phyloP scores from a whole-genome alignment of 2,888 invertebrate genomes.

The Hoplodrina blanda region DNA sequence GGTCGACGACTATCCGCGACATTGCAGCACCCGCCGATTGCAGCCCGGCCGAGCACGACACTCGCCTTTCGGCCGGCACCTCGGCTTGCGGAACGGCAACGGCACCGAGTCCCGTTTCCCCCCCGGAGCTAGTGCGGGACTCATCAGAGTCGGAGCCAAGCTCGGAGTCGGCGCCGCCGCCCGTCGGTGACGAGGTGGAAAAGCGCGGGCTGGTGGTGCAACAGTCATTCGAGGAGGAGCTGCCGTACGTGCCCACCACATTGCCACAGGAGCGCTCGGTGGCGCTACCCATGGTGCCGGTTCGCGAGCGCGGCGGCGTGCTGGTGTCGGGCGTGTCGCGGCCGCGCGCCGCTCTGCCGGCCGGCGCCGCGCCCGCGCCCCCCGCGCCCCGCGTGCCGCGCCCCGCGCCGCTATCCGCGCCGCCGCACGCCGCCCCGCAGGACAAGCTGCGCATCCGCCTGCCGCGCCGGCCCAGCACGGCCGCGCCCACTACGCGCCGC shows the following conservation, averaged over 20 bases:
- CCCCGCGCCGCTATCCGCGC: slow-evolving; percentile 74
- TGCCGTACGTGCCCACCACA: slow-evolving; percentile 97
- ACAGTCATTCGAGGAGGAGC: slow-evolving; percentile 96
- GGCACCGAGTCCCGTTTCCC: slow-evolving; percentile 45
- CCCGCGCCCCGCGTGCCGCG: slow-evolving; percentile 59
- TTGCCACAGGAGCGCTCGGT: slow-evolving; percentile 96
- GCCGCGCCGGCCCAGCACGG: slow-evolving; percentile 78
- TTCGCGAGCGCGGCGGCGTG: slow-evolving; percentile 87
- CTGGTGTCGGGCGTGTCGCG: slow-evolving; percentile 82
- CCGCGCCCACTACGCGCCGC: slow-evolving; percentile 59
- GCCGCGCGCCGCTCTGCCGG: slow-evolving; percentile 93
- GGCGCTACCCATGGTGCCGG: slow-evolving; percentile 95
- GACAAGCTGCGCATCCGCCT: slow-evolving; percentile 81
- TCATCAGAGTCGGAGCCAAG: slow-evolving; percentile 93
- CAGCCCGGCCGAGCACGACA: slow-evolving; percentile 43
- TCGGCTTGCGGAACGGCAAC: slow-evolving; percentile 2
- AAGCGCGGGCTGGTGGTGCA: slow-evolving; percentile 93
- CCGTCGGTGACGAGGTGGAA: slow-evolving; percentile 91
- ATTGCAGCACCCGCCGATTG: slow-evolving; percentile 54
- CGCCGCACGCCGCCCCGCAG: slow-evolving; percentile 66
- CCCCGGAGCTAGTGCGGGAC: slow-evolving; percentile 71
- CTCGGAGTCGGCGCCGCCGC: slow-evolving; percentile 87
- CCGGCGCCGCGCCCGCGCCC: slow-evolving; percentile 78
- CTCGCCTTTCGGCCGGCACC: slow-evolving; percentile 1
- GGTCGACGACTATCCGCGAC: slow-evolving; percentile 50